Conservation (phyloP, 2,113 vertebrate genomes). For the Nipponia nippon region DNA sequence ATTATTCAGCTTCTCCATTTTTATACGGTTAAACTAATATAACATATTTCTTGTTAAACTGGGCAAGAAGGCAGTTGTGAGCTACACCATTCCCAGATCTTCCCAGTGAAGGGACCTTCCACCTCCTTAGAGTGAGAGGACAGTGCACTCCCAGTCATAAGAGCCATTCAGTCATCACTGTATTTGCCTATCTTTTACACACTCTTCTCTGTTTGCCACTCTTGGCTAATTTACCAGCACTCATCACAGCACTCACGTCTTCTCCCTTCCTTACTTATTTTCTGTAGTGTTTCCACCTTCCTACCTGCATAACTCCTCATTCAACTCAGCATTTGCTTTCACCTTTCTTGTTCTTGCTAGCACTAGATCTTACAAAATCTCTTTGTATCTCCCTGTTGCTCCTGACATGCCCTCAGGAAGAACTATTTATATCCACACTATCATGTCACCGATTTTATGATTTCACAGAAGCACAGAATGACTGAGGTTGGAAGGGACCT, state of each 20-base stretch:
- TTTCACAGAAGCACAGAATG: background rate
- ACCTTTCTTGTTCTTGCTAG: background rate
- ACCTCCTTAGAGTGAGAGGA: background rate
- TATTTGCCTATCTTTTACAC: background rate
- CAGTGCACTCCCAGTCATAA: background rate
- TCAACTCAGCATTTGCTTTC: background rate
- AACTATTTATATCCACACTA: background rate
- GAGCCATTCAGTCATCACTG: background rate
- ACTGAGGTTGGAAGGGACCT: background rate
- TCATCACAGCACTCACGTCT: background rate
- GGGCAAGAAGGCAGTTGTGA: background rate
- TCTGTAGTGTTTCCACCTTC: background rate
- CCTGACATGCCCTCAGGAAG: background rate
- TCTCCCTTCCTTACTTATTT: background rate
- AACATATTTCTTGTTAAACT: background rate
- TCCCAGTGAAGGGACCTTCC: background rate
- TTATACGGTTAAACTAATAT: background rate
- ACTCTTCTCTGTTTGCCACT: background rate
- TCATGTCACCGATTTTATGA: background rate
- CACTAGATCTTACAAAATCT: background rate
- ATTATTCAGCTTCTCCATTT: background rate
- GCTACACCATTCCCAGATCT: background rate
- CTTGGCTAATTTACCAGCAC: background rate
- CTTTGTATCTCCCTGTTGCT: background rate
- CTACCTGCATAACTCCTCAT: background rate